These are phyloP conservation scores for Caenorhabditis macrosperma DNA, from an alignment of 2,888 invertebrate genomes.

Conservation along the genomic window DNA sequence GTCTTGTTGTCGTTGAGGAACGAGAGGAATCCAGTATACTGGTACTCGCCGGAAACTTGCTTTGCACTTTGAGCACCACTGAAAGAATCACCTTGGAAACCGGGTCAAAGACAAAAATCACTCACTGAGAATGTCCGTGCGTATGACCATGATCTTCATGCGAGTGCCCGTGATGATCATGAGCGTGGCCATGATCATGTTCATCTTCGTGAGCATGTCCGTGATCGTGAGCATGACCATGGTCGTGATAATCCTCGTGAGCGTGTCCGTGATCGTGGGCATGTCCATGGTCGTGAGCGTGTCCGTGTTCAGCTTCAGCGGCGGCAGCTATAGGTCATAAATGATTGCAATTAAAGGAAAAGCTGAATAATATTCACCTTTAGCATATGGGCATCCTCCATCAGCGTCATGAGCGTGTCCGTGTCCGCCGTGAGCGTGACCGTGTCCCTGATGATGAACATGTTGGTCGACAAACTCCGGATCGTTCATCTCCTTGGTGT, in stretches of 20 bases:
- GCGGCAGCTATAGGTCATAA: background rate
- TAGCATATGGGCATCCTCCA: conserved; percentile 59
- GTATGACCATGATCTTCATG: conserved; percentile 66
- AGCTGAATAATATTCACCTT: conserved; percentile 14
- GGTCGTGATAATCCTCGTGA: conserved; percentile 53
- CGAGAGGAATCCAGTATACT: conserved; percentile 65
- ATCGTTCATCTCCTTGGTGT: conserved; percentile 77
- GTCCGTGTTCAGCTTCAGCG: conserved; percentile 43
- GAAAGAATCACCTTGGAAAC: background rate
- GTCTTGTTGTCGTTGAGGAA: conserved; percentile 76
- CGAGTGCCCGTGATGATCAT: conserved; percentile 64
- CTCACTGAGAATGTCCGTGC: conserved; percentile 42
- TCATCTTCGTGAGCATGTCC: conserved; percentile 59
- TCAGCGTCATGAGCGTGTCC: conserved; percentile 59
- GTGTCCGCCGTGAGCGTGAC: conserved; percentile 65
- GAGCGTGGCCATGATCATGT: conserved; percentile 68
- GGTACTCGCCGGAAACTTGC: conserved; percentile 37
- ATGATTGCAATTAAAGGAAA: no score
- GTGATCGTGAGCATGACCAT: conserved; percentile 57
- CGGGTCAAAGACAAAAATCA: background rate
- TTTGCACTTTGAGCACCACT: conserved; percentile 34
- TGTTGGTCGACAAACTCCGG: conserved; percentile 46
- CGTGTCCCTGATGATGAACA: conserved; percentile 54
- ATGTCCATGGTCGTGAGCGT: conserved; percentile 52
- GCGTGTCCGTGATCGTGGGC: conserved; percentile 51